Base-by-base conservation (phyloP, 2,113 vertebrate species). In the Sciurus niger region DNA sequence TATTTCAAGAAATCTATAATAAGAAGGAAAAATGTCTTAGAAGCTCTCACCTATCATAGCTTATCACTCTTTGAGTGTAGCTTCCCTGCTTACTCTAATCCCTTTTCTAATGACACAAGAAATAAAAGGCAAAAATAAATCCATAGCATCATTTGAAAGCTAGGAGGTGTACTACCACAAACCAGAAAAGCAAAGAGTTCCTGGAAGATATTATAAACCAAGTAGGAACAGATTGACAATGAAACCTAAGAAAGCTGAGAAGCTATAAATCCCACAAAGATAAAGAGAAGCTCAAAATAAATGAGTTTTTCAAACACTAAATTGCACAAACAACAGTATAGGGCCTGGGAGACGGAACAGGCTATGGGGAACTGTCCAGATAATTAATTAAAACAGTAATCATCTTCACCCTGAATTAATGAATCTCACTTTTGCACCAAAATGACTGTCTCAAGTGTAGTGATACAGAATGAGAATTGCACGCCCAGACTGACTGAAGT, bases 141-240 rank as follows among this genome's bases (percentile, higher is more conserved):
- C 40, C n/a, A 46, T 48, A 93, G 65, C 24, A 84, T 53, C 58
- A 63, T 17, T 89, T 89, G 68, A 90, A 92, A 90, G 13, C 28
- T 51, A 6, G 58, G 43, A 77, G 22, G 37, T 78, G 28, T 46
- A 22, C n/a, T 77, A 65, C 80, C 60, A 70, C 32, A 86, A 90
- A 73, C 63, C 46, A 96, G 84, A 92, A 95, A 58, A 92, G 51
- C 11, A 48, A 95, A 94, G 51, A 86, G 65, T 89, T 83, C 53
- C 89, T 67, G 24, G 22, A 97, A 90, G 51, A 55, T 82, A 60
- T 70, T 70, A 85, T 14, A 89, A 89, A 92, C 53, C 16, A 93
- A 95, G 37, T 94, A 73, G 60, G 73, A 96, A 95, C n/a, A 94
- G 73, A 92, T 16, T 94, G 68, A 92, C 73, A 85, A 55, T 79